Base-by-base conservation (phyloP, 2,888 invertebrate genomes). In the Choristoneura rosaceana region DNA sequence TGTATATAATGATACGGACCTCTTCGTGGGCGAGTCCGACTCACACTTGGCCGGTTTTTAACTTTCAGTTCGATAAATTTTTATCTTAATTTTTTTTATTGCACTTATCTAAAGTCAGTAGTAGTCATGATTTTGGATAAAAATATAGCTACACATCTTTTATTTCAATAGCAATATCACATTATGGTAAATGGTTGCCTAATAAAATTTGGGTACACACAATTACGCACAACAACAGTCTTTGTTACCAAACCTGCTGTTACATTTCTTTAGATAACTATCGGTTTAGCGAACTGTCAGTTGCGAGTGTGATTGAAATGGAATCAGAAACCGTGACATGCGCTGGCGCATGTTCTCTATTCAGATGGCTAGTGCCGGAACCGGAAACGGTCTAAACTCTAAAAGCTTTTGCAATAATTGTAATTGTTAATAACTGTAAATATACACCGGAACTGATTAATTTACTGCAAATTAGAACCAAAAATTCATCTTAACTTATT, bases 241-340 rank as follows among this genome's bases (percentile, higher is more conserved):
- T 70, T 70, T 64, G 59, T 70, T 43, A 59, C 59, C 17, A 25
- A 58, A 58, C 50, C 58, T n/a, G 50, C 34, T 12, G 60, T 65
- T 66, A 61, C 34, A 66, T 45, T 71, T 71, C 68, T 67, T 62
- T 62, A 71, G 65, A 70, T 66, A 66, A 45, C 52, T 61, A 66
- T 61, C 71, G 17, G 65, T 71, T 60, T 70, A 47, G 50, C 43
- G 55, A 66, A 70, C 66, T 68, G 68, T 64, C 59, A 60, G 41
- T 71, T 38, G 41, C 41, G n/a, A 34, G 59, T 73, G 41, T 64
- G 68, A 73, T 73, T 69, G 68, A 69, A 69, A 73, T 68, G 63
- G 62, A 73, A 59, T 58, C 68, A 41, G 50, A 69, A 55, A 33
- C 69, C 64, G 69, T 69, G 60, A 69, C 73, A 63, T 64, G 73